Evolutionary conservation across 2,888 invertebrate species (phyloP).

Genomic region (Pandemis heparana): DNA sequence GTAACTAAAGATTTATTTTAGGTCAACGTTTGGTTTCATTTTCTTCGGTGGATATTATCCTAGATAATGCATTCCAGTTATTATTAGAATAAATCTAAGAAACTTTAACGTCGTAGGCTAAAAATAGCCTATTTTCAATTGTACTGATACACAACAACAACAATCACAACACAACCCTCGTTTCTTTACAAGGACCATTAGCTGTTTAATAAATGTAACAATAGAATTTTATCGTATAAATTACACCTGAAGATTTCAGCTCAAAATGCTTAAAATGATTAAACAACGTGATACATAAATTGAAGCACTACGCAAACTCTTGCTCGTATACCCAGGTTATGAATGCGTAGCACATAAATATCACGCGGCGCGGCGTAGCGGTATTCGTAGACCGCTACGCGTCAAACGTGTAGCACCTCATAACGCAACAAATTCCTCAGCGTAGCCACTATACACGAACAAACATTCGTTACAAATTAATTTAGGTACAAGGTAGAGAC

Average conservation of each 20-base stretch:
- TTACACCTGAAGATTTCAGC: too few relatives aligned
- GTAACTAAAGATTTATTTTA: background rate
- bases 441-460: background rate
- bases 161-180: background rate
- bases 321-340: constrained; percentile 11
- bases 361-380: background rate
- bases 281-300: background rate
- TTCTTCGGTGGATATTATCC: background rate
- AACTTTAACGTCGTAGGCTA: background rate
- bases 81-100: background rate
- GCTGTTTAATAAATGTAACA: background rate
- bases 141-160: background rate
- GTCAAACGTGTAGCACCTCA: background rate
- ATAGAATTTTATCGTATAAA: background rate
- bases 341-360: background rate
- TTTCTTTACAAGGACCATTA: background rate
- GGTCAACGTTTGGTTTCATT: background rate
- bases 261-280: too few relatives aligned
- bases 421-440: background rate
- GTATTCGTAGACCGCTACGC: constrained; percentile 1
- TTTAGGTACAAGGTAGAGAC: background rate
- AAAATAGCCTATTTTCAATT: background rate
- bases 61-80: background rate
- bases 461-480: background rate
- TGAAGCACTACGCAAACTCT: background rate